Evolutionary conservation across 2,888 invertebrate species (phyloP).

Genomic region (Tryphoninae sp.): DNA sequence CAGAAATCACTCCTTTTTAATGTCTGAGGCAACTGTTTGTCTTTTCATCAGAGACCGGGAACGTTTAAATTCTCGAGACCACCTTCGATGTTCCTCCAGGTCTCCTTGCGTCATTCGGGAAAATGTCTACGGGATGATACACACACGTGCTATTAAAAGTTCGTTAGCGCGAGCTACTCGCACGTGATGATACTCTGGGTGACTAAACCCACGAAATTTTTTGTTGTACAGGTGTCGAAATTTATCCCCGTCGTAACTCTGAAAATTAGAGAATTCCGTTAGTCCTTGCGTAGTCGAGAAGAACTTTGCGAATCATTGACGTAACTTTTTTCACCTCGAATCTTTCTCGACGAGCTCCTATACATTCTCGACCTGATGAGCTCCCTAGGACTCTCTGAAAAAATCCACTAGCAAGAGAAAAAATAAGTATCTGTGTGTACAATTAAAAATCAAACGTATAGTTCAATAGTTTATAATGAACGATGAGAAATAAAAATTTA

Average conservation of each 20-base stretch:
- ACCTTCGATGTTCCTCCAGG: conserved; percentile 5
- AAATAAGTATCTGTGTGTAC: too few relatives aligned
- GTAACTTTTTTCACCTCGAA: too few relatives aligned
- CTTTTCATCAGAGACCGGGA: conserved; percentile 44
- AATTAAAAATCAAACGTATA: too few relatives aligned
- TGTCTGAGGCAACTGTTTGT: conserved; percentile 53
- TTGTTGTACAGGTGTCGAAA: conserved; percentile 1
- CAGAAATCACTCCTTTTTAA: conserved; percentile 52
- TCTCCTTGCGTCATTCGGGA: not conserved
- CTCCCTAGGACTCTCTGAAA: too few relatives aligned
- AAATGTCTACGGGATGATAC: not conserved
- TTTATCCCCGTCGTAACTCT: not conserved
- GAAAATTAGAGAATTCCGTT: not conserved
- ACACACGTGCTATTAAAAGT: conserved; percentile 36
- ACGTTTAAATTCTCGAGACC: conserved; percentile 30
- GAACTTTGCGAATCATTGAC: too few relatives aligned
- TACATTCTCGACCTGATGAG: too few relatives aligned
- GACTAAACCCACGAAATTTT: not conserved
- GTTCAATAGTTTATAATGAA: too few relatives aligned
- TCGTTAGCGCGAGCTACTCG: conserved; percentile 19
- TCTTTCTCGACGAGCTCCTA: too few relatives aligned
- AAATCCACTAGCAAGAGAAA: too few relatives aligned
- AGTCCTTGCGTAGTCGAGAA: too few relatives aligned
- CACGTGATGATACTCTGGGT: not conserved
- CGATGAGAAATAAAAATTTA: too few relatives aligned